A percentile compares a stretch with the other conserved stretches of the same genome.
Evolutionary conservation across 2,888 invertebrate species (phyloP).

Genomic region (Stomorhina lunata): DNA sequence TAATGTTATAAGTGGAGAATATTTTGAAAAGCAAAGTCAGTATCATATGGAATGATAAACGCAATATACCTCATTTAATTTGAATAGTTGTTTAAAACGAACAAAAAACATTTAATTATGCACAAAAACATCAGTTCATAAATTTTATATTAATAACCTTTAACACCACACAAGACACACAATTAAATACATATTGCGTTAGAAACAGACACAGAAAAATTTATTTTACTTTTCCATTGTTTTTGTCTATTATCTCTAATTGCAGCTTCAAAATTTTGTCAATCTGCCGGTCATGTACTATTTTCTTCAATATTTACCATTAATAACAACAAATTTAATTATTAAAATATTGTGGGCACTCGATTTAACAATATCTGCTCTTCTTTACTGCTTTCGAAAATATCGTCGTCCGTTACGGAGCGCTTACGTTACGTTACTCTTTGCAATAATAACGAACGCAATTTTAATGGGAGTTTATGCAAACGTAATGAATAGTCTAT

Average conservation of each 20-base stretch:
- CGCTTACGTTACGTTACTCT: conserved; percentile 8
- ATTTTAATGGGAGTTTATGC: conserved; percentile 18
- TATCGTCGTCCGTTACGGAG: not conserved
- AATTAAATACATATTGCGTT: not conserved
- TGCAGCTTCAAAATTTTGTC: conserved; percentile 42
- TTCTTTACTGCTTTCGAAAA: conserved; percentile 18
- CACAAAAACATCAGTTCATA: too few species aligned
- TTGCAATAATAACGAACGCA: not conserved
- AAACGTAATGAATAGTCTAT: not conserved
- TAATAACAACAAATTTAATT: not conserved
- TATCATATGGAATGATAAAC: too few species aligned
- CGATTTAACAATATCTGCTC: not conserved
- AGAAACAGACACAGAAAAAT: not conserved
- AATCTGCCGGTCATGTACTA: conserved; percentile 35
- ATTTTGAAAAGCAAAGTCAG: too few species aligned
- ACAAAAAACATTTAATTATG: too few species aligned
- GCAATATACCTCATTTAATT: too few species aligned
- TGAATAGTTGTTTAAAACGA: too few species aligned
- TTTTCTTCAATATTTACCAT: not conserved
- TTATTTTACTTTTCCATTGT: not conserved
- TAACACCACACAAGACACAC: not conserved
- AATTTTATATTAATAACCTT: too few species aligned
- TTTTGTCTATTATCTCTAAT: conserved; percentile 1
- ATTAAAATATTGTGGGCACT: not conserved
- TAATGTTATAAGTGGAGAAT: too few species aligned